Conservation (phyloP, 2,113 vertebrate genomes). For the Callionymus lyra region DNA sequence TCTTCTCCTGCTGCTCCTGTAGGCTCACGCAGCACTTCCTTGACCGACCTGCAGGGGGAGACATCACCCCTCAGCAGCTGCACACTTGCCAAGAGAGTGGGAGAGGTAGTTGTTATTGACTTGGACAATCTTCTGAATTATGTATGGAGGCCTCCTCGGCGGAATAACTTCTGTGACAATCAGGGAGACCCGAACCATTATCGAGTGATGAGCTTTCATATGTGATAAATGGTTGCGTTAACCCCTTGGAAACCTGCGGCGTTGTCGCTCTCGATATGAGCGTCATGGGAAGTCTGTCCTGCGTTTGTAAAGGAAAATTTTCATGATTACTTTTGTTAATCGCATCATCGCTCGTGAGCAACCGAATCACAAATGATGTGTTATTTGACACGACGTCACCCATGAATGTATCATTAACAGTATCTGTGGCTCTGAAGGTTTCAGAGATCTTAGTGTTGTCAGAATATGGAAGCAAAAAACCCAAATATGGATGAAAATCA, state of each 20-base stretch:
- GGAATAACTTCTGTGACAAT: conserved; percentile 37
- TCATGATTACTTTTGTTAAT: too few species aligned
- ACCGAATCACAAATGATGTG: too few species aligned
- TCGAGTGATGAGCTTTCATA: conserved; percentile 28
- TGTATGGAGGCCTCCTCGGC: conserved; percentile 32
- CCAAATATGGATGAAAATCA: too few species aligned
- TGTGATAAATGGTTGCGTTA: conserved; percentile 18
- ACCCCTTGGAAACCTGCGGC: conserved; percentile 9
- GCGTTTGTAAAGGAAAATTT: too few species aligned
- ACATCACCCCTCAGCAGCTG: conserved; percentile 54
- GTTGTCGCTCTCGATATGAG: too few species aligned
- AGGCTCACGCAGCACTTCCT: conserved; percentile 23
- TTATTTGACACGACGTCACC: too few species aligned
- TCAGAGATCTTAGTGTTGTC: too few species aligned
- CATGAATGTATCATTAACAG: too few species aligned
- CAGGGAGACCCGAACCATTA: conserved; percentile 30
- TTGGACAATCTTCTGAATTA: conserved; percentile 40
- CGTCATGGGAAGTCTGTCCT: too few species aligned
- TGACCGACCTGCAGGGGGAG: conserved; percentile 59
- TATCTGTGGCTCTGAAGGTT: too few species aligned
- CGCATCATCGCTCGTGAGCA: too few species aligned
- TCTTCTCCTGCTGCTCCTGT: conserved; percentile 25
- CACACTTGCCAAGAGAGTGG: conserved; percentile 17
- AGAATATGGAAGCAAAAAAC: too few species aligned
- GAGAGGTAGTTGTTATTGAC: conserved; percentile 34